Percentiles rank a stretch among this genome's conserved stretches.
Conservation (phyloP, 2,113 vertebrate species). For the Pelodiscus sinensis region DNA sequence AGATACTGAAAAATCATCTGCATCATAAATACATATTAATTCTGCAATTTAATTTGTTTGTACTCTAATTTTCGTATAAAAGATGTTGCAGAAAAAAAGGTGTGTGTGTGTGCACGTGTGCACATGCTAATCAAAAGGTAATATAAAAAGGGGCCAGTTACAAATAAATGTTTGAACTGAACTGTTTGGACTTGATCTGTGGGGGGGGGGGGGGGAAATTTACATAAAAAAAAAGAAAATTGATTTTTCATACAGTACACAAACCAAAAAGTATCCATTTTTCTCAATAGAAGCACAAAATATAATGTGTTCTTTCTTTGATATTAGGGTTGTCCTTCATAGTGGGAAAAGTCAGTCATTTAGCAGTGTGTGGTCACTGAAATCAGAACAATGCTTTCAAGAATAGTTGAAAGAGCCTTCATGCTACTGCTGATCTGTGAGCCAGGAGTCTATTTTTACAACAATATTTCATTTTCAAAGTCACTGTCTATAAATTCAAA, state of each 20-base stretch:
- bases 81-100: neutral
- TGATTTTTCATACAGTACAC: neutral
- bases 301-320: slow-evolving; percentile 11
- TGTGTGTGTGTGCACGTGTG: no score
- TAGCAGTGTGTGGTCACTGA: slow-evolving; percentile 11
- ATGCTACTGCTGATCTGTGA: neutral
- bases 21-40: neutral
- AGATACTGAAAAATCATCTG: neutral
- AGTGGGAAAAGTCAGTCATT: slow-evolving; percentile 27
- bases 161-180: neutral
- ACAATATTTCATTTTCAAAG: slow-evolving; percentile 52
- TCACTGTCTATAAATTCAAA: slow-evolving; percentile 42
- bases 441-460: slow-evolving; percentile 51
- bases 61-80: neutral
- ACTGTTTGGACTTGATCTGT: neutral
- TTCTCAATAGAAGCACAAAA: slow-evolving; percentile 27
- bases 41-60: neutral
- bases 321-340: slow-evolving; percentile 3
- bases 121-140: neutral
- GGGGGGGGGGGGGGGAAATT: no score
- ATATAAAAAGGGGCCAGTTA: neutral
- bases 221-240: slow-evolving; percentile 17
- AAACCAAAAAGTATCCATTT: neutral
- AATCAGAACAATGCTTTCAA: slow-evolving; percentile 28
- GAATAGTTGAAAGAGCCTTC: slow-evolving; percentile 18